Evolutionary conservation across 2,113 vertebrate genomes (phyloP), one percentile per base, ranked within the genome.

Genomic region (Ploceus nigricollis): DNA sequence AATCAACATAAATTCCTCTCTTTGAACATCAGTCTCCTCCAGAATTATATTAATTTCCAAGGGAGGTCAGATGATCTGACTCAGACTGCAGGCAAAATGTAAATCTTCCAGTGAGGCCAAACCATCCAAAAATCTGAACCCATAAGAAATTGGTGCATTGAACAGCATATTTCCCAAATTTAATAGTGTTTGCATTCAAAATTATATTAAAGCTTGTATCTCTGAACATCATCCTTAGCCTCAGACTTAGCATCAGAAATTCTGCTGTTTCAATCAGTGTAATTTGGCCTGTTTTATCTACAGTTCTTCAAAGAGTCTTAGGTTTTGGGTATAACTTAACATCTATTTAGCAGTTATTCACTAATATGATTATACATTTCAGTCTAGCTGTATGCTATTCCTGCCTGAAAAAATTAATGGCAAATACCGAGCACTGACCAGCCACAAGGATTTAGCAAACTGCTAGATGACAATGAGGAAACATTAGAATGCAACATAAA

Each of bases 71-170:
- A 58, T 40, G 47, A 14, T 82, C 18, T 87, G 48, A 45, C 18
- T 69, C 45, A 56, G 25, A 15, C 7, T 79, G 50, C 40, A 76
- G 50, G 17, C 13, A 44, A 88, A 90, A 87, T 9, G 3, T 13
- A 68, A 79, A 60, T 39, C 30, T 76, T 31, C 15, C 44, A 50
- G 15, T 50, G 12, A 39, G 4, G 9, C 10, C 7, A 76, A 82
- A 58, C 4, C 16, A 50, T 22, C 1, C 1, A 42, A 50, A 69
- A 48, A 2, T 7, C 2, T 0, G 1, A 51, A 60, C 1, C 21
- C 4, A 15, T 35, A 44, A 56, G 40, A 84, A 77, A 40, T 0
- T 17, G 3, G 3, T 28, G 17, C 25, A 17, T 6, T 73, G 44
- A 58, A 71, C 10, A 37, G 28, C 4, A 53, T 18, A 45, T 42